phyloP scores from a whole-genome alignment of 2,797 vertebrate species.

The Spea hammondii region DNA sequence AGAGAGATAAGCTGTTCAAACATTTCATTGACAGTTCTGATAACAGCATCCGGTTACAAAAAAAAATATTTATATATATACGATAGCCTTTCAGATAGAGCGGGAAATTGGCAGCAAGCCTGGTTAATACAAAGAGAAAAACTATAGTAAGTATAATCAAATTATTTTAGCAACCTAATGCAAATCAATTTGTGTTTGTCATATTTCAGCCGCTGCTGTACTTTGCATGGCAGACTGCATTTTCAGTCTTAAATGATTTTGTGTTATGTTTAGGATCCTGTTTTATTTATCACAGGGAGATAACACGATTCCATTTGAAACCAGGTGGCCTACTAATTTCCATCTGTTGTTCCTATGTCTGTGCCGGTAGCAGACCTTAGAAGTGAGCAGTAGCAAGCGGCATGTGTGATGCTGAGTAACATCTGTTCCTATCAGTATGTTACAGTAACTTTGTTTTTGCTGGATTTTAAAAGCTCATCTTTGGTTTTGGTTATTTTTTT shows the following conservation, averaged over 20 bases:
- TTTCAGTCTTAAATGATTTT: conserved; percentile 31
- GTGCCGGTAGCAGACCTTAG: conserved; percentile 61
- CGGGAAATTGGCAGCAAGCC: conserved; percentile 14
- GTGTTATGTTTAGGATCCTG: conserved; percentile 59
- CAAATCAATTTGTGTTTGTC: conserved; percentile 45
- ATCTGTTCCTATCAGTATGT: conserved; percentile 49
- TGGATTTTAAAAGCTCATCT: conserved; percentile 32
- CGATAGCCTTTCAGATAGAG: conserved; percentile 3
- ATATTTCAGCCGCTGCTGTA: conserved; percentile 41
- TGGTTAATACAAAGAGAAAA: conserved; percentile 6
- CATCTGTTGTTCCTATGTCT: conserved; percentile 65
- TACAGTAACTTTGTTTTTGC: conserved; percentile 35
- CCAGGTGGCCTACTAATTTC: conserved; percentile 61
- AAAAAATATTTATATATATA: background rate
- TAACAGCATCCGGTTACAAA: conserved; percentile 20
- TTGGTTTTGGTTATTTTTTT: conserved; percentile 4
- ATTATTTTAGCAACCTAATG: conserved; percentile 40
- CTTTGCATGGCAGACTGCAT: conserved; percentile 39
- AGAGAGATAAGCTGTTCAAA: conserved; percentile 31
- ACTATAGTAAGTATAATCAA: conserved; percentile 20
- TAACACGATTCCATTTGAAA: conserved; percentile 60
- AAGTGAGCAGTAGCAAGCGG: conserved; percentile 52
- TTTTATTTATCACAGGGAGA: conserved; percentile 57
- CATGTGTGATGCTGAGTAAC: conserved; percentile 49
- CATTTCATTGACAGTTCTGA: conserved; percentile 12